Percentiles rank a stretch among this genome's conserved stretches.
phyloP scores from a whole-genome alignment of 2,888 invertebrate genomes.

The Drosophila sordidula region DNA sequence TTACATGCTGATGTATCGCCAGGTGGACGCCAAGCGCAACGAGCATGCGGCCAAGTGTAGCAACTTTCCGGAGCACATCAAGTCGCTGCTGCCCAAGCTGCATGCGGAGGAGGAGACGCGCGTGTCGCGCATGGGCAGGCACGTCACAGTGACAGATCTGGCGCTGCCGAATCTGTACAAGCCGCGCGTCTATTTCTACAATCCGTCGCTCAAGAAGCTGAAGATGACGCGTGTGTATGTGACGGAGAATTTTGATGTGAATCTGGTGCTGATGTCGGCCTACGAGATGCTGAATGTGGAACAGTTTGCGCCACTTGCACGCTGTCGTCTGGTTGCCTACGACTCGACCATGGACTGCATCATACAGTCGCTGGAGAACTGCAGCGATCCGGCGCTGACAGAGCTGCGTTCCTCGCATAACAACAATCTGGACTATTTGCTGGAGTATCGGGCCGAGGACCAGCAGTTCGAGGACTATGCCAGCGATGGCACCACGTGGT shows the following conservation, averaged over 20 bases:
- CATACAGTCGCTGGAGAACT: slow-evolving; percentile 88
- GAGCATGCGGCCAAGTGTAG: slow-evolving; percentile 87
- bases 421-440: slow-evolving; percentile 87
- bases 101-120: slow-evolving; percentile 88
- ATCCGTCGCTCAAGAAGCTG: slow-evolving; percentile 87
- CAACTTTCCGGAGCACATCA: slow-evolving; percentile 92
- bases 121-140: slow-evolving; percentile 80
- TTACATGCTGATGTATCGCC: slow-evolving; percentile 96
- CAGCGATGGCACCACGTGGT: slow-evolving; percentile 87
- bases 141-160: slow-evolving; percentile 86
- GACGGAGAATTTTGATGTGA: slow-evolving; percentile 87
- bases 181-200: slow-evolving; percentile 88
- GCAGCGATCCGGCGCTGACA: slow-evolving; percentile 83
- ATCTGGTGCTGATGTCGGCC: slow-evolving; percentile 87
- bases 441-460: slow-evolving; percentile 88
- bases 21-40: slow-evolving; percentile 89
- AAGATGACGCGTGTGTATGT: slow-evolving; percentile 87
- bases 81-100: slow-evolving; percentile 88
- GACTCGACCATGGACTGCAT: slow-evolving; percentile 88
- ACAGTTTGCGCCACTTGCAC: slow-evolving; percentile 87
- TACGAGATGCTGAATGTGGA: slow-evolving; percentile 87
- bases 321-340: slow-evolving; percentile 90
- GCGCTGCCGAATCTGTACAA: slow-evolving; percentile 86
- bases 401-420: slow-evolving; percentile 69
- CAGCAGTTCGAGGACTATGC: slow-evolving; percentile 88